Evolutionary conservation across 1,140 invertebrate species (phyloP), one percentile per base, ranked within the genome.

Genomic region (Hycleus cichorii): DNA sequence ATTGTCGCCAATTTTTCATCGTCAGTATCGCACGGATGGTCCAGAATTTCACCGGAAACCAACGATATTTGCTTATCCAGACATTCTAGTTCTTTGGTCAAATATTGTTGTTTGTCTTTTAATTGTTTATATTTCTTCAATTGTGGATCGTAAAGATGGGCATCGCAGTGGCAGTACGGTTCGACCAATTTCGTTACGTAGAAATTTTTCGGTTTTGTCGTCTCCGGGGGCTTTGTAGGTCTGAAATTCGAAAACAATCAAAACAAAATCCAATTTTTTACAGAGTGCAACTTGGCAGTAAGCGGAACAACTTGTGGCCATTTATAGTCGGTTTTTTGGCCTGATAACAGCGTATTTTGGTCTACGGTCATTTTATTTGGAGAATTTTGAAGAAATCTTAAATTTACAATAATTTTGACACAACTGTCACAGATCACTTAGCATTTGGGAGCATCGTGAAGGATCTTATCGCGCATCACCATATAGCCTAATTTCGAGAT

Each of bases 1-100:
- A 82, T 78, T 4, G 77, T 80, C 27, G 75, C 71, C 78, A 83
- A 81, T 66, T 79, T 79, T 12, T 75, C 77, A 57, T 84, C 80
- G 8, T 78, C 71, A 47, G 75, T 75, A 57, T 80, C 77, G 58
- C 80, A 81, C 0, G 75, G 77, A 64, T 79, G 78, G 45, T 83
- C 80, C 50, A 84, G 60, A 51, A 83, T 80, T 26, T 77, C 76
- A 26, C 78, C 77, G 3, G 76, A 75, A 3, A 82, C 74, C 57
- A 77, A 74, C 3, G 77, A 76, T 79, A 82, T 81, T 47, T 65
- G 42, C 46, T 65, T 60, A 53, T 78, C 75, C 4, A 83, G 60
- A 12, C 71, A 65, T 44, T 73, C 72, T 49, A 82, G 72, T 61
- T 82, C 77, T 6, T 79, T 68, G 52, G 75, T 75, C 8, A 82